Conservation (phyloP, 2,113 vertebrate species). For the Cervus canadensis region DNA sequence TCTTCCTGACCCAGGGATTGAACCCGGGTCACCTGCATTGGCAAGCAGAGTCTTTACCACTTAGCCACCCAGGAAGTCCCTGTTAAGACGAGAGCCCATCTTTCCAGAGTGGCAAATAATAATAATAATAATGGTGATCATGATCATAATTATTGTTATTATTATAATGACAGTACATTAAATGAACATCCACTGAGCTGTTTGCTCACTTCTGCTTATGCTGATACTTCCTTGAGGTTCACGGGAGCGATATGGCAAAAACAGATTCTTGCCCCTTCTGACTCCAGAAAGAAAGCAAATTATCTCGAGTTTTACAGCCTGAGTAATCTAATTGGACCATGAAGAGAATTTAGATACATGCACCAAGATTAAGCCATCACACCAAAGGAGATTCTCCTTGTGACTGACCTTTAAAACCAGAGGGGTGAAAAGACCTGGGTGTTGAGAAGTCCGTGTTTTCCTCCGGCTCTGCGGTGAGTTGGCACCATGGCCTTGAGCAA, state of each 20-base stretch:
- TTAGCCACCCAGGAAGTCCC: not conserved
- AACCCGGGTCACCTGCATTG: not conserved
- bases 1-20: not conserved
- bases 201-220: not conserved
- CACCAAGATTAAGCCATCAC: not conserved
- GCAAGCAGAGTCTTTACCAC: not conserved
- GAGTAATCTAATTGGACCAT: not conserved
- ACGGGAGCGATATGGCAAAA: not conserved
- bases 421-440: not conserved
- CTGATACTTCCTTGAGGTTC: not conserved
- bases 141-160: no score
- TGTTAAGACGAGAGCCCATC: not conserved
- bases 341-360: not conserved
- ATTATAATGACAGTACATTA: not conserved
- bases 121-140: not conserved
- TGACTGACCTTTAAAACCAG: not conserved
- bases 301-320: not conserved
- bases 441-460: fast-evolving
- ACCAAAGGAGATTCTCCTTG: not conserved
- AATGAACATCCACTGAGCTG: not conserved
- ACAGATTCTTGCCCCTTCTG: not conserved
- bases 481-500: fast-evolving
- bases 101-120: not conserved
- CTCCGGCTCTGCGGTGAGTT: fast-evolving
- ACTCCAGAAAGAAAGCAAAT: not conserved